phyloP scores from a whole-genome alignment of 2,888 invertebrate species.

The Cryptocephalus primarius region DNA sequence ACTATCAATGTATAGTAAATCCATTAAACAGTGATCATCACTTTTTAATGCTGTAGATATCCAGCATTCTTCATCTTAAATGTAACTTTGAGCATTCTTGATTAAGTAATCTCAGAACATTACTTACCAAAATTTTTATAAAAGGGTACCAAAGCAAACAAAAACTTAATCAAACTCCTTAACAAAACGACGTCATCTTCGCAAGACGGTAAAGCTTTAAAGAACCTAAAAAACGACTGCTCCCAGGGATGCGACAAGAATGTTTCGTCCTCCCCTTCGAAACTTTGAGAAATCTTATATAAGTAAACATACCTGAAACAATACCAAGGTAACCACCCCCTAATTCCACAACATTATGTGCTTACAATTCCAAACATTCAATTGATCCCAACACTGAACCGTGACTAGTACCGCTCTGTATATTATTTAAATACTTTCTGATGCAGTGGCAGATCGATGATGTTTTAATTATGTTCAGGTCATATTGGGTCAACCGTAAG shows the following conservation, averaged over 20 bases:
- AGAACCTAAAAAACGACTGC: conserved; percentile 47
- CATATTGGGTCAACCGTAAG: conserved; percentile 32
- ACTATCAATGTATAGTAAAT: conserved; percentile 23
- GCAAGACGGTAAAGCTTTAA: conserved; percentile 53
- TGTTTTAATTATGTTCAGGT: conserved; percentile 41
- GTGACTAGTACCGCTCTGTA: conserved; percentile 56
- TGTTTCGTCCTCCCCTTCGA: conserved; percentile 7
- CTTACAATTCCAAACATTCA: conserved; percentile 46
- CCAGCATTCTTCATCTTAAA: conserved; percentile 27
- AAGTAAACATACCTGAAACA: conserved; percentile 21
- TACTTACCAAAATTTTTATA: conserved; percentile 23
- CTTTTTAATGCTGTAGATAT: conserved; percentile 27
- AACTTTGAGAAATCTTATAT: conserved; percentile 11
- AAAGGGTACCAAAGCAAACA: conserved; percentile 23
- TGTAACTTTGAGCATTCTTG: neutral
- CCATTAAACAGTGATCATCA: conserved; percentile 22
- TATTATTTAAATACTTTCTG: conserved; percentile 41
- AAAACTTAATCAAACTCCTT: conserved; percentile 35
- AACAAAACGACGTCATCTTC: conserved; percentile 51
- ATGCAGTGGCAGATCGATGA: conserved; percentile 44
- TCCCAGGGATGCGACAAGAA: conserved; percentile 49
- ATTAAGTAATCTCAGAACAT: neutral
- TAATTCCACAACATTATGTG: conserved; percentile 4
- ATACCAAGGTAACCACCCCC: neutral
- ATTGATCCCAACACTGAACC: conserved; percentile 45